These are phyloP conservation scores for Corynorhinus townsendii DNA, from an alignment of 2,113 vertebrate genomes.

Conservation along the genomic window DNA sequence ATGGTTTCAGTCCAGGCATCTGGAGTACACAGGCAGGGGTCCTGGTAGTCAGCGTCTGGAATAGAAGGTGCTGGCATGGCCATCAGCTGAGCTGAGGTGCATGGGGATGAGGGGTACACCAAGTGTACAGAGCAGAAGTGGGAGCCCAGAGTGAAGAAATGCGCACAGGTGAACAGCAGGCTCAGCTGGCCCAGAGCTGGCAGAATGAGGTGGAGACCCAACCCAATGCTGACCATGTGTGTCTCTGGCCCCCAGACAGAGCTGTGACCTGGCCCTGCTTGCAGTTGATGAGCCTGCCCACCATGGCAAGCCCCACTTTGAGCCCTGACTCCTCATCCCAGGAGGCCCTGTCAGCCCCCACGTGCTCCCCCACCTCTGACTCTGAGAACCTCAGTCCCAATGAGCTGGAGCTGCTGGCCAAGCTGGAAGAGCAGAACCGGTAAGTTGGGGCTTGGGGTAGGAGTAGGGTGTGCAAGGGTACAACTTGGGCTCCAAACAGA, in stretches of 20 bases:
- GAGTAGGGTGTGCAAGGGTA: accelerated
- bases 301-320: conserved; percentile 89
- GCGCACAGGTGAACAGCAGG: neutral
- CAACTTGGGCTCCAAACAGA: neutral
- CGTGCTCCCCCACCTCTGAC: conserved; percentile 87
- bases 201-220: neutral
- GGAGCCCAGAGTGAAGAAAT: neutral
- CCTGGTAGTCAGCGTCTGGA: neutral
- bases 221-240: neutral
- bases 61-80: neutral
- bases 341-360: conserved; percentile 87
- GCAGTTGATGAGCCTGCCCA: conserved; percentile 62
- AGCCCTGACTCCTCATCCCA: conserved; percentile 95
- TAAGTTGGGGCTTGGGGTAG: conserved; percentile 53
- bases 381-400: conserved; percentile 95
- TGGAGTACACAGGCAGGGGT: neutral
- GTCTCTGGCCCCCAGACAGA: conserved; percentile 55
- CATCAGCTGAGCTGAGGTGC: neutral
- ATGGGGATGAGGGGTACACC: neutral
- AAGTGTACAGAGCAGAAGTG: neutral
- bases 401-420: conserved; percentile 94
- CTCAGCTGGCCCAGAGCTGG: neutral
- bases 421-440: conserved; percentile 98
- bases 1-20: neutral
- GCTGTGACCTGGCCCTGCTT: conserved; percentile 37